Percentiles rank a stretch among this genome's conserved stretches.
Conservation (phyloP, 2,888 invertebrate species). For the Netelia virgata region DNA sequence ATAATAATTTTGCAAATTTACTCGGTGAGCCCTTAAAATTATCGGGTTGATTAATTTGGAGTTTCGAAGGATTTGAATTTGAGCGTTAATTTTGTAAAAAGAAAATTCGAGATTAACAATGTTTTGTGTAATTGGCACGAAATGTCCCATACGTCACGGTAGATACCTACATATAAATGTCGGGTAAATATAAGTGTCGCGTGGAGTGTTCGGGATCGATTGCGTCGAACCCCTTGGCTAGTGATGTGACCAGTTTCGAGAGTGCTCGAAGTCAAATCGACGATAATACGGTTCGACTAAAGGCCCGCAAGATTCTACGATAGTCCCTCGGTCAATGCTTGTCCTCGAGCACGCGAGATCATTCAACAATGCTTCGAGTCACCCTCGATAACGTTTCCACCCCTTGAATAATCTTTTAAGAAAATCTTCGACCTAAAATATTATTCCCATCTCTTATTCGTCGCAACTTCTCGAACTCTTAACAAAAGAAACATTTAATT, state of each 20-base stretch:
- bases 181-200: not conserved
- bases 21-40: no score
- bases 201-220: conserved; percentile 8
- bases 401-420: not conserved
- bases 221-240: conserved; percentile 16
- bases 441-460: not conserved
- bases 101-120: not conserved
- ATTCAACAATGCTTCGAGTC: conserved; percentile 30
- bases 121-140: not conserved
- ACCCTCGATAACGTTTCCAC: not conserved
- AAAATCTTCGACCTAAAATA: not conserved
- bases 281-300: conserved; percentile 31
- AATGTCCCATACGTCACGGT: not conserved
- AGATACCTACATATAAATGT: conserved; percentile 9
- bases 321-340: conserved; percentile 18
- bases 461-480: no score
- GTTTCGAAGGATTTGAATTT: no score
- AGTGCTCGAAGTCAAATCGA: conserved; percentile 43
- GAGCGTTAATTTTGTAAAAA: not conserved
- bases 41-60: no score
- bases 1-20: no score
- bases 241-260: conserved; percentile 29
- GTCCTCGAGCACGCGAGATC: conserved; percentile 37
- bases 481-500: no score
- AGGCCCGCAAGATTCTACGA: conserved; percentile 22